A percentile compares a stretch with the other conserved stretches of the same genome.
Conservation (phyloP, 1,140 invertebrate species). For the Vanessa tameamea region DNA sequence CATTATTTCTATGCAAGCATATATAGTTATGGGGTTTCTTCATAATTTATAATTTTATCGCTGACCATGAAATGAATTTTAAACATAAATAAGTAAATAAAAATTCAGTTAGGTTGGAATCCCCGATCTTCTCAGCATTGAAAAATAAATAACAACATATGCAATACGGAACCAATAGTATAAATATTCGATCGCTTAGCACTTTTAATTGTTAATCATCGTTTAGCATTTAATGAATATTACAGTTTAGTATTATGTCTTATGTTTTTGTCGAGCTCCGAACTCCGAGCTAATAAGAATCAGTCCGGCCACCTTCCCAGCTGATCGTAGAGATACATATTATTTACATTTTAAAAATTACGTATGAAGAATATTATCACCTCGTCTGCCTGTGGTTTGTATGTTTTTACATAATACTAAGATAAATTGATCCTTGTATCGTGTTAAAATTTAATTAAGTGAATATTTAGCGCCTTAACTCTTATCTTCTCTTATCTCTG, state of each 20-base stretch:
- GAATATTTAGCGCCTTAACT: too few relatives aligned
- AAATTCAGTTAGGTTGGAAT: too few relatives aligned
- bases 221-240: conserved; percentile 35
- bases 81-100: too few relatives aligned
- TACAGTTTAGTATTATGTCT: conserved; percentile 6
- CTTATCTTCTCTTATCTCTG: too few relatives aligned
- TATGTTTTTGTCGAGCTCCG: conserved; percentile 14
- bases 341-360: conserved; percentile 26
- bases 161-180: not conserved
- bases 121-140: too few relatives aligned
- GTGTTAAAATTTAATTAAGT: not conserved
- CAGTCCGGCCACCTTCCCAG: conserved; percentile 26
- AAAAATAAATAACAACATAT: not conserved
- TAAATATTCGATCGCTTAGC: not conserved
- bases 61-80: too few relatives aligned
- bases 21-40: too few relatives aligned
- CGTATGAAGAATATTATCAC: conserved; percentile 27
- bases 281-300: conserved; percentile 27
- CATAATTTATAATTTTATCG: too few relatives aligned
- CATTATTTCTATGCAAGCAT: too few relatives aligned
- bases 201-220: conserved; percentile 25
- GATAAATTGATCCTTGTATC: not conserved
- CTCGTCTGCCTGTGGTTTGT: conserved; percentile 9
- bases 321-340: conserved; percentile 31
- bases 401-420: conserved; percentile 9